phyloP scores from a whole-genome alignment of 30 jellyfish, hydroid and myxozoan genomes.

The Hydractinia echinata region DNA sequence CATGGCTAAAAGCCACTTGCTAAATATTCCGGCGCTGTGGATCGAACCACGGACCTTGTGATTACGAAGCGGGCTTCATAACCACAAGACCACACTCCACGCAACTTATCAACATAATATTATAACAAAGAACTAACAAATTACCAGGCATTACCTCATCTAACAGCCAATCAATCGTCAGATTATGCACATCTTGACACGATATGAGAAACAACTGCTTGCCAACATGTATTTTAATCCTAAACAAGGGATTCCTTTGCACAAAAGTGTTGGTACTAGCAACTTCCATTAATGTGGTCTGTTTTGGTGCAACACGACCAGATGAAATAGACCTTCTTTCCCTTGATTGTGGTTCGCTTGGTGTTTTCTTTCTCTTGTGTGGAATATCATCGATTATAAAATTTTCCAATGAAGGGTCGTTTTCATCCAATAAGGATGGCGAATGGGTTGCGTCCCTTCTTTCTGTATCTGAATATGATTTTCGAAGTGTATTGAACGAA shows the following conservation, averaged over 20 bases:
- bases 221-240: not conserved
- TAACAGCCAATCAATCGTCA: slow-evolving; percentile 1
- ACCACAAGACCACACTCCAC: not conserved
- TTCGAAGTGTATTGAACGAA: not conserved
- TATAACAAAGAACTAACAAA: not conserved
- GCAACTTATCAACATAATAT: too few species aligned
- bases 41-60: not conserved
- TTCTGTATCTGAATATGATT: not conserved
- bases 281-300: not conserved
- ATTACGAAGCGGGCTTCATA: not conserved
- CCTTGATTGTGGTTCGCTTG: not conserved
- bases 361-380: not conserved
- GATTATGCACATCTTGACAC: not conserved
- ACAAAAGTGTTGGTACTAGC: not conserved
- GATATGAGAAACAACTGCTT: not conserved
- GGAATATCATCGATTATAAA: not conserved
- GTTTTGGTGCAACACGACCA: not conserved
- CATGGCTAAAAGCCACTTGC: too few species aligned
- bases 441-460: not conserved
- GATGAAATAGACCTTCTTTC: not conserved
- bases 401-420: not conserved
- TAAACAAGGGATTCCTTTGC: not conserved
- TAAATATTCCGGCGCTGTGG: too few species aligned
- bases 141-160: not conserved
- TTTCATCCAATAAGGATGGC: not conserved